Conservation (phyloP, 2,113 vertebrate genomes). For the Mystacornis crossleyi region DNA sequence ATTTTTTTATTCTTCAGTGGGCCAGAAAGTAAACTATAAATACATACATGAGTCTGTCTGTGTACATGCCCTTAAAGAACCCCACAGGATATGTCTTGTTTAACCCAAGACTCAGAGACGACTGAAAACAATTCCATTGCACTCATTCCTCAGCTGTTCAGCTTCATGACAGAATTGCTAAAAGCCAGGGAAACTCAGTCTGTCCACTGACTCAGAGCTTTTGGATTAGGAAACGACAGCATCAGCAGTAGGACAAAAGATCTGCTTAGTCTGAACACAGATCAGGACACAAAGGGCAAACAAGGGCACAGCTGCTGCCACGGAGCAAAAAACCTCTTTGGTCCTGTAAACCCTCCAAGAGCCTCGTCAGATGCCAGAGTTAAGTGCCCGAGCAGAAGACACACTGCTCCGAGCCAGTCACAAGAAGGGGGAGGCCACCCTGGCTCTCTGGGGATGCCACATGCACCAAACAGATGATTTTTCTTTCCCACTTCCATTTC, state of each 20-base stretch:
- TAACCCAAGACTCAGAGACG: background rate
- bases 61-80: background rate
- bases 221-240: background rate
- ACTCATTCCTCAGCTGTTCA: background rate
- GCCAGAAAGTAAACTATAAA: background rate
- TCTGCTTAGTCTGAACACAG: background rate
- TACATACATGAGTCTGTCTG: background rate
- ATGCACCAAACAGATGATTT: background rate
- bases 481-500: background rate
- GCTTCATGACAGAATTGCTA: background rate
- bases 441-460: background rate
- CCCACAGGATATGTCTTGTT: background rate
- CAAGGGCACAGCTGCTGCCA: background rate
- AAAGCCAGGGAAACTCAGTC: background rate
- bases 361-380: background rate
- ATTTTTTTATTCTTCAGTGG: background rate
- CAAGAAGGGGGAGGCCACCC: background rate
- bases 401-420: background rate
- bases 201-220: background rate
- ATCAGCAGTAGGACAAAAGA: background rate
- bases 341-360: background rate
- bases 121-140: background rate
- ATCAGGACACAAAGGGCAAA: background rate
- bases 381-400: background rate
- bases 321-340: rapidly evolving